Evolutionary conservation across 2,888 invertebrate species (phyloP), one percentile per base, ranked within the genome.

Genomic region (Carpatolechia fugitivella): DNA sequence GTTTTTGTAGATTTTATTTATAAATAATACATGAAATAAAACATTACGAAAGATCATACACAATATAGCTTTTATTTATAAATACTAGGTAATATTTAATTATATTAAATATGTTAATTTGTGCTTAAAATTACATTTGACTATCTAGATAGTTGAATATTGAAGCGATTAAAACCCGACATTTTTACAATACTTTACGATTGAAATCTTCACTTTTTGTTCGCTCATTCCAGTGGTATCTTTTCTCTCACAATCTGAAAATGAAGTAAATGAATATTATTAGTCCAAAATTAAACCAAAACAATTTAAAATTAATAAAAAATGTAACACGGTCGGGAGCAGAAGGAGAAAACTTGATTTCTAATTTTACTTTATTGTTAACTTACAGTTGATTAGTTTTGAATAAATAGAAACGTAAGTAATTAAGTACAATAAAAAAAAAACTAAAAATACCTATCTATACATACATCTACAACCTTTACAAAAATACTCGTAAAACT

Each of bases 161-260:
- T 46, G 50, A 55, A 55, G 50, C 46, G 35, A 48, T 30, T 49
- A 14, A 38, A 50, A 24, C 55, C 49, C 50, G 55, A 55, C n/a
- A n/a, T 35, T 33, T 48, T 11, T 48, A 49, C 20, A 30, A 38
- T 41, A 47, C 44, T 49, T 50, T 54, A 33, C 14, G 50, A 20
- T 36, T 50, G 35, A 8, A 20, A 13, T 51, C 40, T 35, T 44
- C 1, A 18, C 36, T 11, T 31, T 10, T 52, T 56, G 38, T 16
- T 38, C 44, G 38, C 14, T 91, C 81, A 94, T 72, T 94, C 94
- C 86, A 95, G 78, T 57, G 94, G 95, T 78, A 95, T 93, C 80
- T 95, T 93, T 67, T 94, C 94, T 79, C 90, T 92, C 54, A 95
- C 94, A 69, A 94, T 92, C 95, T 95, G 91, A 63, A 93, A 93